Base-by-base conservation (phyloP, 2,888 invertebrate genomes). In the Cylindroiulus punctatus region DNA sequence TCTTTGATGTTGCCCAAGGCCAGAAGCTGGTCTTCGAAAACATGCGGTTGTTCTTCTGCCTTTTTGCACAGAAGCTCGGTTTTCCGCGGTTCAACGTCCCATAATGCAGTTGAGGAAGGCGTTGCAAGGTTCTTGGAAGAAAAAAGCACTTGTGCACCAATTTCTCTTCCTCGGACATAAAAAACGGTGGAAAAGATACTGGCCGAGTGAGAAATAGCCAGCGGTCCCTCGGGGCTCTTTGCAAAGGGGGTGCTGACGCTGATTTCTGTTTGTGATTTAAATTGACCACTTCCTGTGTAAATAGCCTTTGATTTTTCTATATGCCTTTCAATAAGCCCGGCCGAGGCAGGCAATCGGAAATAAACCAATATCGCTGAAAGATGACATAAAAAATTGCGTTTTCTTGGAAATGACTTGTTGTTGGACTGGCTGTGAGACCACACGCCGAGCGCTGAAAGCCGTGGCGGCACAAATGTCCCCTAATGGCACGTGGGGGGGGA, bases 241-340 rank as follows among this genome's bases (percentile, higher is more conserved):
- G 65, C 1, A 65, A 65, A 65, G 22, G 65, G 22, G 65, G 65
- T 65, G 22, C 65, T 26, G 26, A 22, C 65, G 65, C 65, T 65
- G 65, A 65, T 65, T 65, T 65, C 65, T 65, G 65, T 65, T 65
- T 65, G 65, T 65, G 65, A 65, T 65, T 65, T 65, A 65, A 65
- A 65, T 65, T 65, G 65, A 65, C 65, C 65, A 65, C 65, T 65
- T 65, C 65, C 65, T 65, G 65, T 65, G 65, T 65, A 65, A 65
- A 65, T 65, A 65, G 26, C 65, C 65, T 65, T 65, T 26, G 26
- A 65, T 65, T 65, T 65, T 65, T 65, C 65, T 65, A 26, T 65
- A n/a, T 65, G 65, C 65, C 26, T 65, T 65, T 65, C 65, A 26
- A 65, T 65, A 65, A 65, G 26, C 8, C 36, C n/a, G 65, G 4